Evolutionary conservation across 1,140 invertebrate species (phyloP), one percentile per base, ranked within the genome.

Genomic region (Tribolium castaneum): DNA sequence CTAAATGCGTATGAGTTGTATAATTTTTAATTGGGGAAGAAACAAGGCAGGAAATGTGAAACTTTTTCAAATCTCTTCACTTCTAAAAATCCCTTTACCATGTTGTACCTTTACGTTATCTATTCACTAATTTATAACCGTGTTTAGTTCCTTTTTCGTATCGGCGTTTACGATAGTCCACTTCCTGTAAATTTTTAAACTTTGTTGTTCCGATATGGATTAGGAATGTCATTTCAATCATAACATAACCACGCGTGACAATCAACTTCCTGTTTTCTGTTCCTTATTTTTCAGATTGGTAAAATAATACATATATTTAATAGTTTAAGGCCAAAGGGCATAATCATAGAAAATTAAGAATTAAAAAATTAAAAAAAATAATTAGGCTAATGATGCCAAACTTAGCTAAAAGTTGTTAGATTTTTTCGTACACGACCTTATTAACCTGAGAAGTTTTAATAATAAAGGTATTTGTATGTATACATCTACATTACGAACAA

Each of bases 401-500:
- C 1, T 39, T 39, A 3, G 4, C 34, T 39, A 1, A 39, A 39
- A 1, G 9, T 0, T 39, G 34, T 39, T 39, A 19, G 16, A 19
- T 19, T 19, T 19, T 19, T 19, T 19, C n/a, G 16, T 19, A 19
- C 16, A n/a, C 19, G 59, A 66, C 59, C 59, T 66, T 66, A 9
- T 14, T 66, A 12, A 3, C 39, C 59, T 39, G 54, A 59, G n/a
- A 25, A 59, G 54, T 59, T 59, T 22, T 59, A 59, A 59, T 59
- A 59, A 59, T 59, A 59, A 22, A 6, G n/a, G 25, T 30, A 30
- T 30, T 30, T 35, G 10, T 25, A 66, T 39, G n/a, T 35, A 10
- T 66, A 66, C 59, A 66, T 39, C 30, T 66, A 30, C 59, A 66
- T n/a, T 66, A 34, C 12, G 39, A 45, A n/a, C 10, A 52, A 35